Evolutionary conservation across 2,113 vertebrate genomes (phyloP).

Genomic region (Pteronura brasiliensis): DNA sequence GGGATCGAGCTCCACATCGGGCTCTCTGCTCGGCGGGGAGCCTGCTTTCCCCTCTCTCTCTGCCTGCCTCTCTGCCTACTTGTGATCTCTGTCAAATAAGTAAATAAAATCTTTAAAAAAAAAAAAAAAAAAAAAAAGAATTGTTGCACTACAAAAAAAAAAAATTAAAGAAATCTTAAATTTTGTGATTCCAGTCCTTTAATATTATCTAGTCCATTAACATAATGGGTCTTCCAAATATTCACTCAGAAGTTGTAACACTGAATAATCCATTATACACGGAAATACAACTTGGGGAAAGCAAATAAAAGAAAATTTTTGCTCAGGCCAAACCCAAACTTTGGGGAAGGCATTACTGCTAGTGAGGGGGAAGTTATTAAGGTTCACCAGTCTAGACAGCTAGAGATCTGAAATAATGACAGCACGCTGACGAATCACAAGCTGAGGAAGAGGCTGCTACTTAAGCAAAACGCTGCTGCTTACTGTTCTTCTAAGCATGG

Average conservation of each 20-base stretch:
- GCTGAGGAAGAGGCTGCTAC: background rate
- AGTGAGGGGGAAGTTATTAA: background rate
- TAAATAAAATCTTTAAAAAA: too few species aligned
- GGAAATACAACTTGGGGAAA: background rate
- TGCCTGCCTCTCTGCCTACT: too few species aligned
- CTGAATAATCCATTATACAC: background rate
- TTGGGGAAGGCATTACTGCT: background rate
- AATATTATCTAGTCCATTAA: background rate
- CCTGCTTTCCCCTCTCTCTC: too few species aligned
- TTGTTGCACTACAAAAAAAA: background rate
- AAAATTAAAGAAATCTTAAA: background rate
- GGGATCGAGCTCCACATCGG: too few species aligned
- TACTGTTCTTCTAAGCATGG: background rate
- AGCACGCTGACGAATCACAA: background rate
- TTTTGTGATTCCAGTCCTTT: background rate
- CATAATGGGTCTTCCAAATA: background rate
- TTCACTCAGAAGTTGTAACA: background rate
- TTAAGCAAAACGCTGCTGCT: background rate
- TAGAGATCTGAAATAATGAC: background rate
- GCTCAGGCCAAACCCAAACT: background rate
- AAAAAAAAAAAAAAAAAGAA: background rate
- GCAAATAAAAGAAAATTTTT: background rate
- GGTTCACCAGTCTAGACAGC: background rate
- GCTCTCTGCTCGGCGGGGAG: too few species aligned
- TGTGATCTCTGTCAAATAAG: too few species aligned